Evolutionary conservation across 2,113 vertebrate species (phyloP).

Genomic region (Spheniscus mendiculus): DNA sequence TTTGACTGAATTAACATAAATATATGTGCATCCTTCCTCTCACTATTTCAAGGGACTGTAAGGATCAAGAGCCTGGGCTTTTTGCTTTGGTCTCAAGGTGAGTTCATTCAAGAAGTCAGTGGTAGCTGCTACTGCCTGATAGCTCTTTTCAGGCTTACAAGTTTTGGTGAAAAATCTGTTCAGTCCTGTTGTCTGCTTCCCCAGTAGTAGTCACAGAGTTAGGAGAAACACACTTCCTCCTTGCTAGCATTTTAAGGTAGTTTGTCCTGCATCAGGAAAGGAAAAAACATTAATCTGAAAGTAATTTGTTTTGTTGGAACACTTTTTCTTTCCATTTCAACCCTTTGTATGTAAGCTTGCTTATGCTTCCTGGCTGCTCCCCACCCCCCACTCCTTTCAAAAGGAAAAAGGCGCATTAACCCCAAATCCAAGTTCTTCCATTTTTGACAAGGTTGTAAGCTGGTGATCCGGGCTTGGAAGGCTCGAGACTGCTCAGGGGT

Average conservation of each 20-base stretch:
- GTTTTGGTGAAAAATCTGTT: background rate
- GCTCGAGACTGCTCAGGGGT: background rate
- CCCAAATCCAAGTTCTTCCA: background rate
- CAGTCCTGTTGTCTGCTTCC: background rate
- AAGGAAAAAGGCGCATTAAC: background rate
- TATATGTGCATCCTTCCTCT: conserved; percentile 7
- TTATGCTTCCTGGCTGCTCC: background rate
- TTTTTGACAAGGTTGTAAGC: background rate
- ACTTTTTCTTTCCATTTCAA: background rate
- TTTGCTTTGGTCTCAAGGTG: conserved; percentile 4
- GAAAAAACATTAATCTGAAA: background rate
- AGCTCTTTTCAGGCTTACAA: background rate
- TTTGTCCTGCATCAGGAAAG: background rate
- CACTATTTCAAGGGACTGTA: background rate
- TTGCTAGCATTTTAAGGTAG: background rate
- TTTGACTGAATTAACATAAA: conserved; percentile 43
- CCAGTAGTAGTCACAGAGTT: background rate
- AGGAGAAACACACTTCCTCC: background rate
- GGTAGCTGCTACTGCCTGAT: background rate
- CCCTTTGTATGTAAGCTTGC: background rate
- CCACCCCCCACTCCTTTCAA: background rate
- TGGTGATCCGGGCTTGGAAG: background rate
- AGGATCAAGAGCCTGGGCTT: background rate
- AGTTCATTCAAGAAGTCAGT: background rate
- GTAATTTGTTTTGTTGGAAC: background rate